Evolutionary conservation across 2,797 vertebrate species (phyloP).

Genomic region (Arctocebus calabarensis): DNA sequence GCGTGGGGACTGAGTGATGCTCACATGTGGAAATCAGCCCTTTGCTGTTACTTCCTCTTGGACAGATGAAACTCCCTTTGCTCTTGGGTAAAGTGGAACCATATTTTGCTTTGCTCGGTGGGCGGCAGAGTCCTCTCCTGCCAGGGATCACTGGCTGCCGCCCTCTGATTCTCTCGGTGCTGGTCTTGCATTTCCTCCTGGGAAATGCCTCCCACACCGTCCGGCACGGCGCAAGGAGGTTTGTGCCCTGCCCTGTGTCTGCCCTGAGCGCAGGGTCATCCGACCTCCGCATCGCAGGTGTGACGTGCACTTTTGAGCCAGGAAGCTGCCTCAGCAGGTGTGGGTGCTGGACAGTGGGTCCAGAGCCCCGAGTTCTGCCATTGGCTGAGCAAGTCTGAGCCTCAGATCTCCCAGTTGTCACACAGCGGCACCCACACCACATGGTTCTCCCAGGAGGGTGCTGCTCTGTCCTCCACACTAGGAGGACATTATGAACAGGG

Average conservation of each 20-base stretch:
- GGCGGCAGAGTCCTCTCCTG: not conserved
- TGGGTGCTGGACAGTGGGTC: not conserved
- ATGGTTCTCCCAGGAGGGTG: not conserved
- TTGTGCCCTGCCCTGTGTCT: not conserved
- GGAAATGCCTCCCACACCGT: not conserved
- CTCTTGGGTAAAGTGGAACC: constrained; percentile 23
- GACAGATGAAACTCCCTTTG: not conserved
- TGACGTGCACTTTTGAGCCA: not conserved
- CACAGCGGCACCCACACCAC: not conserved
- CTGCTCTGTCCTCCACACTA: not conserved
- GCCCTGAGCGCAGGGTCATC: not conserved
- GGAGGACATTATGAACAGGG: not conserved
- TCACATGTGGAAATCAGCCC: not conserved
- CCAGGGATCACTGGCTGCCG: not conserved
- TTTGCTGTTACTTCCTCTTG: not conserved
- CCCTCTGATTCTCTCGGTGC: not conserved
- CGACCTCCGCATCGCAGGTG: not conserved
- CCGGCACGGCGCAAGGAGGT: not conserved
- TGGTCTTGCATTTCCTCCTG: not conserved
- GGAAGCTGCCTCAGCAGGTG: not conserved
- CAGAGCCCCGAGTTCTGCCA: not conserved
- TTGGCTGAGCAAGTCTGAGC: not conserved
- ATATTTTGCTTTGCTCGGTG: not conserved
- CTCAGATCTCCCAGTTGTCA: not conserved
- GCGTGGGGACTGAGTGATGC: not conserved